These are phyloP conservation scores for Neocrepidodera transversa DNA, from an alignment of 2,888 invertebrate species.

Conservation along the genomic window DNA sequence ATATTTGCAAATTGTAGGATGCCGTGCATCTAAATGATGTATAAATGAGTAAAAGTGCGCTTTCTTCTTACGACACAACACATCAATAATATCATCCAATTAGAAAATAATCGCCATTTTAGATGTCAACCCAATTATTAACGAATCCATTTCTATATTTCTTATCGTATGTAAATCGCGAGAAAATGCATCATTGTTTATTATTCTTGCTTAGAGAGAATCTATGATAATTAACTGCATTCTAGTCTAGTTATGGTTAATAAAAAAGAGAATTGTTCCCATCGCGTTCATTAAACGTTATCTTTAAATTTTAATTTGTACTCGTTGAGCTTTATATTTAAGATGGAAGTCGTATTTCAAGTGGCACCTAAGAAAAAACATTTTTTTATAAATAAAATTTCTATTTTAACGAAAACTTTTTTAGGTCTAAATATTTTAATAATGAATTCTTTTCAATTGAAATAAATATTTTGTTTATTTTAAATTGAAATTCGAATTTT, in stretches of 20 bases:
- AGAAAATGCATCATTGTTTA: constrained; percentile 30
- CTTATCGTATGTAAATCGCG: constrained; percentile 19
- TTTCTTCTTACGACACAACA: constrained; percentile 9
- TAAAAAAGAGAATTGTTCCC: background rate
- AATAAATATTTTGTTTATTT: no score
- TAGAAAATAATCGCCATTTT: constrained; percentile 12
- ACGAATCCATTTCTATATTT: constrained; percentile 13
- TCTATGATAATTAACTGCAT: constrained; percentile 13
- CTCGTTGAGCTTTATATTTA: background rate
- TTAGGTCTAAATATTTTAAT: no score
- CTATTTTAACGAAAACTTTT: no score
- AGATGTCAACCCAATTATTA: constrained; percentile 15
- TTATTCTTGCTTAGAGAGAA: constrained; percentile 19
- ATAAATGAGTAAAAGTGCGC: constrained; percentile 14
- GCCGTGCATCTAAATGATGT: background rate
- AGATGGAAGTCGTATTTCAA: constrained; percentile 1
- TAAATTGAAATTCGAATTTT: no score
- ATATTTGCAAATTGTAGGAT: no score
- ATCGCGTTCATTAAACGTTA: background rate
- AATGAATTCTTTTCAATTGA: no score
- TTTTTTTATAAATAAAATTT: no score
- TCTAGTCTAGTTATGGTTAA: constrained; percentile 6
- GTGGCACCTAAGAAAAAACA: background rate
- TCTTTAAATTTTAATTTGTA: background rate
- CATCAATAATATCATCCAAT: constrained; percentile 13